Evolutionary conservation across 2,797 vertebrate genomes (phyloP).

Genomic region (Ctenopoma multispine): DNA sequence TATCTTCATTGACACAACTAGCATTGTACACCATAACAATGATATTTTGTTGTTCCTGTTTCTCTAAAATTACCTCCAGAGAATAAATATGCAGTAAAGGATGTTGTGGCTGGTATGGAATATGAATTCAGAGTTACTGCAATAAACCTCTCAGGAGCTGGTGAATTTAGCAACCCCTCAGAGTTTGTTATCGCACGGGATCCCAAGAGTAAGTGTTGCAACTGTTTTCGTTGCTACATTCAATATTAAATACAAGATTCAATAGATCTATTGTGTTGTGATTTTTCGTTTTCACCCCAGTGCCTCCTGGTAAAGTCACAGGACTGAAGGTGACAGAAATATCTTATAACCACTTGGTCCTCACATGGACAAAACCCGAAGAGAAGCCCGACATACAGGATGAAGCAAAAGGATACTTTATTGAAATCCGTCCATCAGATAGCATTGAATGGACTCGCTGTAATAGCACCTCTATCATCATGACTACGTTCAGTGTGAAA

Average conservation of each 20-base stretch:
- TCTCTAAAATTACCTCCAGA: constrained; percentile 57
- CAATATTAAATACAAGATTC: too few relatives aligned
- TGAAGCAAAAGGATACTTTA: constrained; percentile 86
- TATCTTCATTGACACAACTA: background rate
- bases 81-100: constrained; percentile 80
- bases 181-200: constrained; percentile 84
- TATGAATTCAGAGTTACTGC: constrained; percentile 91
- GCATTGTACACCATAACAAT: background rate
- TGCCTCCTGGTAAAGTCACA: constrained; percentile 84
- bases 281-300: constrained; percentile 62
- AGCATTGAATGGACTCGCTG: constrained; percentile 85
- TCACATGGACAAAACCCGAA: constrained; percentile 87
- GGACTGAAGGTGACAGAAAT: constrained; percentile 86
- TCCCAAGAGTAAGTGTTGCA: constrained; percentile 83
- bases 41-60: constrained; percentile 6
- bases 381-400: constrained; percentile 72
- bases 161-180: constrained; percentile 86
- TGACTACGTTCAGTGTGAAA: constrained; percentile 82
- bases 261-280: background rate
- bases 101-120: constrained; percentile 84
- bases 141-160: constrained; percentile 85
- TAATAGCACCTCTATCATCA: constrained; percentile 74
- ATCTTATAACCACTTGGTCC: constrained; percentile 80
- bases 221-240: background rate
- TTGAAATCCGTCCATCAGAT: constrained; percentile 83